These are phyloP conservation scores for Sebastes oblongus DNA, from an alignment of 2,797 vertebrate genomes.

Conservation along the genomic window DNA sequence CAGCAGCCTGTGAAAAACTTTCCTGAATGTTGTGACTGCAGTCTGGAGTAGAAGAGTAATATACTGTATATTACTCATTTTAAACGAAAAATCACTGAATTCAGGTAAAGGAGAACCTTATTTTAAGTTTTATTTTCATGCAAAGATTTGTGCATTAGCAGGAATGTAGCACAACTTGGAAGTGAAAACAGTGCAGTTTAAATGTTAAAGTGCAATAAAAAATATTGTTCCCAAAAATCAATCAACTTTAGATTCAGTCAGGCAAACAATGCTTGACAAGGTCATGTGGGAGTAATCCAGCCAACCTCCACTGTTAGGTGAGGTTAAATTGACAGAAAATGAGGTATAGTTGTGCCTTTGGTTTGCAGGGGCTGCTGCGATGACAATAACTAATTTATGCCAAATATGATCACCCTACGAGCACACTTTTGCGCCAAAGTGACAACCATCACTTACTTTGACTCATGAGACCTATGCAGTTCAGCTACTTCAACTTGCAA, in stretches of 20 bases:
- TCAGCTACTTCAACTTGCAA: neutral
- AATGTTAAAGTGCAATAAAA: too few species aligned
- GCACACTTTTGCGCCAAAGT: neutral
- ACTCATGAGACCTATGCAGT: neutral
- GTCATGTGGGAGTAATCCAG: neutral
- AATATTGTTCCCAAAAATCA: too few species aligned
- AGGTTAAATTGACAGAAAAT: neutral
- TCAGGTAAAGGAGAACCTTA: too few species aligned
- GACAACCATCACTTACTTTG: neutral
- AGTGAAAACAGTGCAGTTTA: too few species aligned
- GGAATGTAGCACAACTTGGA: too few species aligned
- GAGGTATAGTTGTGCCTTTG: neutral
- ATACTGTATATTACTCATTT: too few species aligned
- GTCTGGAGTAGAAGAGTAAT: too few species aligned
- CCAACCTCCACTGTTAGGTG: neutral
- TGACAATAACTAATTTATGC: neutral
- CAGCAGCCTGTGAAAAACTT: too few species aligned
- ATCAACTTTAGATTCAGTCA: neutral
- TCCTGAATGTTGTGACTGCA: too few species aligned
- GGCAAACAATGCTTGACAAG: neutral
- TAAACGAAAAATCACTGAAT: too few species aligned
- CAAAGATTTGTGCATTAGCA: too few species aligned
- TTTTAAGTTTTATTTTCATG: too few species aligned
- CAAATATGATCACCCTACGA: neutral
- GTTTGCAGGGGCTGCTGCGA: neutral